Evolutionary conservation across 2,113 vertebrate species (phyloP), one percentile per base, ranked within the genome.

Genomic region (Microcebus murinus): DNA sequence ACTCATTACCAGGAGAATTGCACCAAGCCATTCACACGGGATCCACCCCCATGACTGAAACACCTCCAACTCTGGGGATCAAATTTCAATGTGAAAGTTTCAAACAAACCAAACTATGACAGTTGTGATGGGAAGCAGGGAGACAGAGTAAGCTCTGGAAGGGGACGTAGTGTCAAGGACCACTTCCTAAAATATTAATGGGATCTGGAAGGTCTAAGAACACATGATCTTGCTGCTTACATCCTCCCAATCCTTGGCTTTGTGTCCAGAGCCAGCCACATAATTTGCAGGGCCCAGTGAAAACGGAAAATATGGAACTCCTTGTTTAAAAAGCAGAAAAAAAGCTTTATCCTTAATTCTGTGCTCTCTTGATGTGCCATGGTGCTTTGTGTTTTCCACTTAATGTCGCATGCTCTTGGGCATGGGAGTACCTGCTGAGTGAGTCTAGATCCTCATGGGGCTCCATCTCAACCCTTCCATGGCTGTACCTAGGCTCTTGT

Each of bases 401-500:
- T 73, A 76, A 31, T 70, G 6, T 14, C 36, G 23, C 13, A 8
- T 39, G 29, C n/a, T 48, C 11, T 21, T 79, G n/a, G 55, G 45
- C 6, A 14, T 12, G 21, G 10, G 42, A 7, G 29, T 42, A 27
- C 12, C 27, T 67, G 2, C 14, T 15, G 29, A 25, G 9, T 48
- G 55, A 65, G 13, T 48, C 48, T 81, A 90, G 15, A 52, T 6
- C 6, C 6, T 92, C 48, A 14, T 11, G 10, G 34, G 6, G 15
- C 31, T 55, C 10, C 12, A 39, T 34, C 13, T 48, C 31, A 12
- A 20, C 0, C 8, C 18, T 61, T 59, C 68, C 25, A 6, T 3
- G 1, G 4, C 10, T 61, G 59, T 52, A 18, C 13, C 23, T 2
- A 59, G 27, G 10, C 2, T 57, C 8, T 5, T 57, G 1, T 9